phyloP scores from a whole-genome alignment of 2,888 invertebrate species.

The Trichogramma dendrolimi region DNA sequence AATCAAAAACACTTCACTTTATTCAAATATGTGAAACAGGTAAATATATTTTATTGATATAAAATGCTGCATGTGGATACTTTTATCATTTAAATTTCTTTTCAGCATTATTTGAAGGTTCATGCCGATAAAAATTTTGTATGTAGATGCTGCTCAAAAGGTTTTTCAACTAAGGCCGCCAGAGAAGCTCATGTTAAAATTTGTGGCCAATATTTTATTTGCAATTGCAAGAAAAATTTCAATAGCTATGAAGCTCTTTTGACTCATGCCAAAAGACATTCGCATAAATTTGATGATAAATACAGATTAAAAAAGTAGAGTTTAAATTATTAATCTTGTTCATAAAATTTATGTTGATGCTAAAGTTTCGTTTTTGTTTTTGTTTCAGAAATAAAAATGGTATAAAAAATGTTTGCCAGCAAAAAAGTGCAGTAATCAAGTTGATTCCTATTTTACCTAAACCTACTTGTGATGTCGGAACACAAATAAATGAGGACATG shows the following conservation, averaged over 20 bases:
- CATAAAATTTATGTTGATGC: background rate
- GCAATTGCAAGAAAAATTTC: conserved; percentile 46
- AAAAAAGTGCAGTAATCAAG: too few species aligned
- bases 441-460: conserved; percentile 26
- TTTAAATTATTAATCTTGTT: background rate
- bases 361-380: background rate
- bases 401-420: background rate
- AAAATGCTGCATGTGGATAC: background rate
- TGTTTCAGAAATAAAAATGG: conserved; percentile 13
- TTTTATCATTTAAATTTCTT: conserved; percentile 2
- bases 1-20: conserved; percentile 44
- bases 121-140: conserved; percentile 50
- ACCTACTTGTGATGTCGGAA: conserved; percentile 37
- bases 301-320: conserved; percentile 30
- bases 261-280: conserved; percentile 48
- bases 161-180: conserved; percentile 50
- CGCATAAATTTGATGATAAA: conserved; percentile 44
- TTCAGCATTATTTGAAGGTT: conserved; percentile 52
- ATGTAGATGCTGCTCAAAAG: conserved; percentile 47
- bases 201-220: conserved; percentile 48
- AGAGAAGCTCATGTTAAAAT: conserved; percentile 47
- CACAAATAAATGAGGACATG: conserved; percentile 45
- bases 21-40: conserved; percentile 51
- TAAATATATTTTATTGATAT: conserved; percentile 27
- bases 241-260: conserved; percentile 50